These are phyloP conservation scores for Xylophagus ater DNA, from an alignment of 2,888 invertebrate genomes.

Conservation along the genomic window DNA sequence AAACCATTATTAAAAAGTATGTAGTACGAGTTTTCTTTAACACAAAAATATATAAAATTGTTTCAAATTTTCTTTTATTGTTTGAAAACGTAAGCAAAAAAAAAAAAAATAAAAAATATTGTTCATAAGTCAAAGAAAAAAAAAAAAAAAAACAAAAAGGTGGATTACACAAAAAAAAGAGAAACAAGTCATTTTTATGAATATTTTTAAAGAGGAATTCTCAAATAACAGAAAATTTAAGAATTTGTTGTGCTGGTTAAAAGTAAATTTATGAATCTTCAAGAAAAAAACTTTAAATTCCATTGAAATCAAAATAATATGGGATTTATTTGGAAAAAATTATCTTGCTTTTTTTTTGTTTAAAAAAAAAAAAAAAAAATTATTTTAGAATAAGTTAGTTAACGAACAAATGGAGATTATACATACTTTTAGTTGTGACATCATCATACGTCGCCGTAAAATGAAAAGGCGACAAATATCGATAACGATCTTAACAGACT, in stretches of 20 bases:
- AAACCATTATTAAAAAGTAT: conserved; percentile 86
- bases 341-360: not conserved
- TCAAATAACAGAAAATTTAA: no score
- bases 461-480: conserved; percentile 7
- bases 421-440: conserved; percentile 14
- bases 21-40: conserved; percentile 40
- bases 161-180: no score
- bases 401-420: not conserved
- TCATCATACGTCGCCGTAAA: conserved; percentile 10
- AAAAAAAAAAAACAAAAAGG: no score
- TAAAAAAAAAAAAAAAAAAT: no score
- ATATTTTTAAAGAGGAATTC: no score
- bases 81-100: no score
- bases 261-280: not conserved
- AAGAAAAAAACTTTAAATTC: not conserved
- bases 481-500: conserved; percentile 10
- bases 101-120: no score
- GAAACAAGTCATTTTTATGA: no score
- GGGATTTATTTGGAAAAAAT: not conserved
- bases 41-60: not conserved
- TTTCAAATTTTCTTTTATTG: no score
- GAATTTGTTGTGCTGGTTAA: no score
- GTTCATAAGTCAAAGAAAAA: no score
- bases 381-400: not conserved
- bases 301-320: not conserved